These are phyloP conservation scores for Mirounga angustirostris DNA, from an alignment of 2,113 vertebrate genomes.

Conservation along the genomic window DNA sequence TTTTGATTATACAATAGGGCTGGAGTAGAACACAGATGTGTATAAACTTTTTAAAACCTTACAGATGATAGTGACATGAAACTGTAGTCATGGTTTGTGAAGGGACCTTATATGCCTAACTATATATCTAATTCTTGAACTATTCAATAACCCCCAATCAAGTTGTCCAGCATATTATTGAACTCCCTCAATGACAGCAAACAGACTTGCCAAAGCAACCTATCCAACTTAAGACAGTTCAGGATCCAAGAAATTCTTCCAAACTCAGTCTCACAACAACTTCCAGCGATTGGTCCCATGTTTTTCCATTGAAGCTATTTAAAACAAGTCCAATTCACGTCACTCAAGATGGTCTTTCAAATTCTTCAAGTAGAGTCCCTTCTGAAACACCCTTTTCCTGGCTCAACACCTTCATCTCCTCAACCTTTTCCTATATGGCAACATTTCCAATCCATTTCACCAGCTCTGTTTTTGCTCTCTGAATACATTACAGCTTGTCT, in stretches of 20 bases:
- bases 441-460: not conserved
- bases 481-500: not conserved
- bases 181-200: not conserved
- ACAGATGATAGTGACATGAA: not conserved
- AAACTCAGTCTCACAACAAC: not conserved
- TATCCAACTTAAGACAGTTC: not conserved
- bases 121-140: not conserved
- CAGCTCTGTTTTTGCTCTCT: not conserved
- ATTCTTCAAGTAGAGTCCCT: not conserved
- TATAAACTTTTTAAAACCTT: not conserved
- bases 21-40: not conserved
- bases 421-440: not conserved
- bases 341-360: not conserved
- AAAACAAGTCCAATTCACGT: not conserved
- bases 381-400: not conserved
- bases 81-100: not conserved
- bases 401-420: not conserved
- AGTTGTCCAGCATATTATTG: not conserved
- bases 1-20: not conserved
- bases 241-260: constrained; percentile 6
- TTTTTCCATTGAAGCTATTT: not conserved
- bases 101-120: not conserved
- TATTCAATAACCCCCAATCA: not conserved
- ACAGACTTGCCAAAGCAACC: not conserved
- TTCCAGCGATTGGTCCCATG: not conserved